Percentiles rank a stretch among this genome's conserved stretches.
Evolutionary conservation across 2,113 vertebrate species (phyloP).

Genomic region (Noturus placidus): DNA sequence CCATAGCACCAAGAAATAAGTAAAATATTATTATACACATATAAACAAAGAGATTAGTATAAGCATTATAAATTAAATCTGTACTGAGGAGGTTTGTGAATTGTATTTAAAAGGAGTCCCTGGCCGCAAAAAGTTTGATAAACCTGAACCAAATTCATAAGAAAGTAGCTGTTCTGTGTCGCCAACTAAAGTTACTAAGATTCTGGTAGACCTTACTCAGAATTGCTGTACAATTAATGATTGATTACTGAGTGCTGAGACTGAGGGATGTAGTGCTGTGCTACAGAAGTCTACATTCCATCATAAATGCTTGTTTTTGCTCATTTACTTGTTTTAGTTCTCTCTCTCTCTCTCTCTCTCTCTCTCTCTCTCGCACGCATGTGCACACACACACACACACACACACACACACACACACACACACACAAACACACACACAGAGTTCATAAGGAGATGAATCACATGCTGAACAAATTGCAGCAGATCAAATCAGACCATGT

Average conservation of each 20-base stretch:
- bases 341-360: background rate
- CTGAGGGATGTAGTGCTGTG: background rate
- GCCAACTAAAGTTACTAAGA: background rate
- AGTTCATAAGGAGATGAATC: constrained; percentile 24
- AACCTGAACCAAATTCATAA: background rate
- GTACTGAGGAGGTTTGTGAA: background rate
- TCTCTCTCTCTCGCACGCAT: background rate
- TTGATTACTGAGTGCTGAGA: background rate
- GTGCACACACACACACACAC: background rate
- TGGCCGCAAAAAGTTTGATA: background rate
- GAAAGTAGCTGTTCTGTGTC: background rate
- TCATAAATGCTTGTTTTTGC: background rate
- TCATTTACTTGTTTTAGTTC: background rate
- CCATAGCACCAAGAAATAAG: background rate
- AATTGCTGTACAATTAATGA: background rate
- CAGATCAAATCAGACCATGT: constrained; percentile 36
- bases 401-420: background rate
- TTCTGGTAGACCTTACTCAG: background rate
- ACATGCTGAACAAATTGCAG: constrained; percentile 35
- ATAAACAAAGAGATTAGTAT: background rate
- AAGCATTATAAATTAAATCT: background rate
- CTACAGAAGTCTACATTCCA: background rate
- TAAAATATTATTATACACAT: background rate
- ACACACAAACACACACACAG: background rate
- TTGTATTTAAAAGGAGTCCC: background rate